Evolutionary conservation across 2,113 vertebrate genomes (phyloP).

Genomic region (Laticauda colubrina): DNA sequence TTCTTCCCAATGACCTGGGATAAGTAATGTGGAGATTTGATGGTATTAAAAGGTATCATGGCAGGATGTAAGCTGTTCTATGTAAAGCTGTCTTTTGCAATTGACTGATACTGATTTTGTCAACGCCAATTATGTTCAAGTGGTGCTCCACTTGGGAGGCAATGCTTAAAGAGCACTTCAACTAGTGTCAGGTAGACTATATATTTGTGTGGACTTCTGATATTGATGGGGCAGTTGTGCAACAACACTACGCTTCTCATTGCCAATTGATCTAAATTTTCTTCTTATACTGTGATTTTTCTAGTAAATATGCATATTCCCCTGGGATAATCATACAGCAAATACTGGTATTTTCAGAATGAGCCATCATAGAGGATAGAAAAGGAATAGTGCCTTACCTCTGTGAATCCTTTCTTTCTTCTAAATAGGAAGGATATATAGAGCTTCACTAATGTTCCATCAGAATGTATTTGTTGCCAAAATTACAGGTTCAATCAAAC

Average conservation of each 20-base stretch:
- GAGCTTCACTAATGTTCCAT: neutral
- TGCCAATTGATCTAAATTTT: neutral
- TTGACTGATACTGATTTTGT: neutral
- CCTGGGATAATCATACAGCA: neutral
- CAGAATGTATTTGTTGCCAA: neutral
- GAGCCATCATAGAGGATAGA: neutral
- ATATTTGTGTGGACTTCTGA: neutral
- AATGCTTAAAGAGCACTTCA: neutral
- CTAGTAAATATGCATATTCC: neutral
- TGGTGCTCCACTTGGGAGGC: neutral
- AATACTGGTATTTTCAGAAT: neutral
- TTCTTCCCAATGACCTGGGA: neutral
- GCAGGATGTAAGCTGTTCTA: neutral
- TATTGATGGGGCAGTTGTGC: neutral
- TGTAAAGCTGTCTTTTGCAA: neutral
- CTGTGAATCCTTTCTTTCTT: neutral
- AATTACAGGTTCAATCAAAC: neutral
- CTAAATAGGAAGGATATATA: neutral
- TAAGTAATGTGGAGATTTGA: neutral
- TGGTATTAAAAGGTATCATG: neutral
- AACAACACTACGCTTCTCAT: neutral
- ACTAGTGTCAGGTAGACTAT: neutral
- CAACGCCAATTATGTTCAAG: neutral
- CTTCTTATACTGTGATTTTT: neutral
- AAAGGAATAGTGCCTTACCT: neutral